Evolutionary conservation across 30 jellyfish, hydroid and myxozoan species (phyloP), one percentile per base, ranked within the genome.

Genomic region (Haliclystus octoradiatus): DNA sequence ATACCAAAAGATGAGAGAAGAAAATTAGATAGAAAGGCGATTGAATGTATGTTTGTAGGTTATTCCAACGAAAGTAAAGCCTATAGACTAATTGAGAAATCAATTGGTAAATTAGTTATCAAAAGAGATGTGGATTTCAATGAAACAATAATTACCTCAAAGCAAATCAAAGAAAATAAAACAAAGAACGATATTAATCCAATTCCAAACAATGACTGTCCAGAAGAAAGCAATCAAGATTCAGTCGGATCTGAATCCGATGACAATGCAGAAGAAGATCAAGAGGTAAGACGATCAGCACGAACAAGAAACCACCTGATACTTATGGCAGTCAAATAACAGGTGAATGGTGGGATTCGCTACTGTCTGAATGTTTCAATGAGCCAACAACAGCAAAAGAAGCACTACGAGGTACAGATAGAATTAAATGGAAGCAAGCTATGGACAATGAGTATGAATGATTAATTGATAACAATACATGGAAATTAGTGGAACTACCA

Each of bases 21-120:
- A 31, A 79, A 72, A 47, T n/a, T 70, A 19, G 90, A 71, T 62
- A 27, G 68, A 29, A 78, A 76, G 65, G 31, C 86, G 5, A 50
- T 28, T 46, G 52, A 28, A 29, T 47, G 29, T 50, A 53, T 57
- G 26, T 71, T 68, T 34, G 65, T 78, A 3, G 76, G 75, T 4
- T 78, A 78, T 49, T 31, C 71, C 28, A 40, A 23, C 30, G 34
- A 34, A 4, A 32, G 49, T 40, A 78, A 62, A 31, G 85, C 84
- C 13, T 68, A 51, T 53, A 29, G 77, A 22, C 52, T 78, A 1
- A 51, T 24, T 62, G 70, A 78, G 31, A 67, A 68, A 28, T 9
- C 46, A 25, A 69, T 51, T 19, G 25, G 61, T 29, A 40, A 65
- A 64, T 30, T 25, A 50, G 2, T 63, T 13, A 4, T 4, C 2